A percentile compares a stretch with the other conserved stretches of the same genome.
Evolutionary conservation across 2,797 vertebrate species (phyloP).

Genomic region (Craterocephalus amniculus): DNA sequence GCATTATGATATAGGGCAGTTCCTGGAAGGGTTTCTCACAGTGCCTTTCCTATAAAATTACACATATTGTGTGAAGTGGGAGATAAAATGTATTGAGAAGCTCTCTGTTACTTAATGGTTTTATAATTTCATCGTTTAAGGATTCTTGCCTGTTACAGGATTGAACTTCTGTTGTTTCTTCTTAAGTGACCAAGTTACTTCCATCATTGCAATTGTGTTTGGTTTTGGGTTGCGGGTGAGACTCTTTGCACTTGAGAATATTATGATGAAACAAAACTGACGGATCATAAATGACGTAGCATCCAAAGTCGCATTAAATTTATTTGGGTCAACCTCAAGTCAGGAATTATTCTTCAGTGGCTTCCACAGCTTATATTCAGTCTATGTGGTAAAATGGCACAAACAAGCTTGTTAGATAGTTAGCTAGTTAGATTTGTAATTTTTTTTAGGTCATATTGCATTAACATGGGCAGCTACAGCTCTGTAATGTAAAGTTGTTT

Average conservation of each 20-base stretch:
- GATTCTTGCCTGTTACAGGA: constrained; percentile 34
- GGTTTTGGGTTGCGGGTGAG: constrained; percentile 21
- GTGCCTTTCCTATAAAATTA: constrained; percentile 36
- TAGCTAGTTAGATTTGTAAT: too few species aligned
- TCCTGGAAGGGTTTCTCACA: constrained; percentile 24
- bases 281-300: background rate
- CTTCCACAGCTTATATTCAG: constrained; percentile 5
- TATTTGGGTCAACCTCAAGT: constrained; percentile 18
- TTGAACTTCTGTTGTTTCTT: constrained; percentile 33
- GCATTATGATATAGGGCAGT: background rate
- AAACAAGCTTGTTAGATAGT: too few species aligned
- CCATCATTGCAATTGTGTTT: constrained; percentile 36
- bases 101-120: background rate
- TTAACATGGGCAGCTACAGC: constrained; percentile 25
- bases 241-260: constrained; percentile 38
- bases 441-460: background rate
- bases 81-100: constrained; percentile 5
- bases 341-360: background rate
- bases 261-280: background rate
- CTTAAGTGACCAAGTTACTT: constrained; percentile 47
- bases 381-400: background rate
- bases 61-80: constrained; percentile 27
- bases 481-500: background rate
- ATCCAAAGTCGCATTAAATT: background rate
- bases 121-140: constrained; percentile 19